These are phyloP conservation scores for Coendou prehensilis DNA, from an alignment of 2,797 vertebrate species.

Conservation along the genomic window DNA sequence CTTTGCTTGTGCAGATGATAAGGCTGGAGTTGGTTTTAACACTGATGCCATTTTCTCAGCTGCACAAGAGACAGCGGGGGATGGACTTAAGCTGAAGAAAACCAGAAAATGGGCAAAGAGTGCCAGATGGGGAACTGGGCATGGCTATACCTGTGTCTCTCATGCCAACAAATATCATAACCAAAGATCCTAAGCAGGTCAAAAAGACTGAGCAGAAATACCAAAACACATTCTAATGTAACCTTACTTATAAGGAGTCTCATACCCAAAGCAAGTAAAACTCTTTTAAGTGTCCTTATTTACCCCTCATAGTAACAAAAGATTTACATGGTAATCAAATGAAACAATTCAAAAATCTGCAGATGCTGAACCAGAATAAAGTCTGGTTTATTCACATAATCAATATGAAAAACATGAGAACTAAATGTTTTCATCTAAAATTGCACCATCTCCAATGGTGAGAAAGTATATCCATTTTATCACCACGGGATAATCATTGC, in stretches of 20 bases:
- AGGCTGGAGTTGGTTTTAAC: not conserved
- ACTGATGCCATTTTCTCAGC: constrained; percentile 45
- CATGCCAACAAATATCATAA: not conserved
- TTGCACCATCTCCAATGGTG: constrained; percentile 23
- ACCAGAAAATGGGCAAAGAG: constrained; percentile 27
- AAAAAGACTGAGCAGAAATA: not conserved
- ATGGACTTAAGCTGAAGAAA: constrained; percentile 22
- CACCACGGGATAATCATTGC: constrained; percentile 3
- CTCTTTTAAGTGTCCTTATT: constrained; percentile 37
- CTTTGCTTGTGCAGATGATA: not conserved
- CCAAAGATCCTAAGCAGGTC: constrained; percentile 10
- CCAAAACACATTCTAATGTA: not conserved
- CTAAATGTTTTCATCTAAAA: constrained; percentile 48
- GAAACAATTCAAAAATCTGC: constrained; percentile 40
- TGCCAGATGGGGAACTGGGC: not conserved
- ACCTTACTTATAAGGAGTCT: not conserved
- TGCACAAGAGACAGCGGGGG: not conserved
- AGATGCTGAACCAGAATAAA: constrained; percentile 35
- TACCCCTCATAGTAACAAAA: constrained; percentile 18
- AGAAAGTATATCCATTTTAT: constrained; percentile 72
- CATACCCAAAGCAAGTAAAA: constrained; percentile 3
- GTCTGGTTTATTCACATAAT: constrained; percentile 1
- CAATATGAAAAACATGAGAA: constrained; percentile 6
- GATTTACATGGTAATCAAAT: not conserved
- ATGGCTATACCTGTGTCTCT: not conserved